Base-by-base conservation (phyloP, 2,113 vertebrate species). In the Romanogobio albipinnatus region DNA sequence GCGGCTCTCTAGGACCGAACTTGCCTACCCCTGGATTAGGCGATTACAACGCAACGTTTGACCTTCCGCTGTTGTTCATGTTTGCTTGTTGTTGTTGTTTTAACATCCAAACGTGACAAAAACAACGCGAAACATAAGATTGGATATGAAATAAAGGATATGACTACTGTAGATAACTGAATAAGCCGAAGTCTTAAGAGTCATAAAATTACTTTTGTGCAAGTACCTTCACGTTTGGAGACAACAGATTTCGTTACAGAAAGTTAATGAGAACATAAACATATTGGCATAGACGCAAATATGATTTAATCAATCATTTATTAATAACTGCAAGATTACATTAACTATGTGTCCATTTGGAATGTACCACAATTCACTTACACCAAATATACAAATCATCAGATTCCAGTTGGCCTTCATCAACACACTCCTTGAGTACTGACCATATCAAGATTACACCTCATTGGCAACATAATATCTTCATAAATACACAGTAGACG, bases 361-460 rank as follows among this genome's bases (percentile, higher is more conserved):
- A 66, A 68, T 76, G 73, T 22, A 68, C 70, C n/a, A 85, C 73
- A 74, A 64, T 29, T 76, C 6, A 82, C 49, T 82, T 82, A 88
- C 66, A 88, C 5, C 61, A 84, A 33, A 58, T 73, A 79, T 81
- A 85, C 64, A 59, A 84, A 88, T 87, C 36, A 86, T 88, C 61
- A 86, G 68, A 77, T 82, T 49, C 9, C 70, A 29, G 56, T 58
- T 75, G 24, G 24, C n/a, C 45, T 59, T 87, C 8, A 59, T 74
- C 53, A 51, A 56, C 36, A 73, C 7, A 62, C n/a, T 29, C 76
- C 10, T 62, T 39, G 61, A 56, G 13, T 4, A 56, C 43, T 74
- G 24, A 59, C 64, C 81, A 82, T 33, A 61, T 13, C 14, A 29
- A 47, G n/a, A 29, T 70, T 58, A 58, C 39, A 9, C 22, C 77